Percentiles rank a stretch among this genome's conserved stretches.
Conservation (phyloP, 2,113 vertebrate genomes). For the Odobenus rosmarus region DNA sequence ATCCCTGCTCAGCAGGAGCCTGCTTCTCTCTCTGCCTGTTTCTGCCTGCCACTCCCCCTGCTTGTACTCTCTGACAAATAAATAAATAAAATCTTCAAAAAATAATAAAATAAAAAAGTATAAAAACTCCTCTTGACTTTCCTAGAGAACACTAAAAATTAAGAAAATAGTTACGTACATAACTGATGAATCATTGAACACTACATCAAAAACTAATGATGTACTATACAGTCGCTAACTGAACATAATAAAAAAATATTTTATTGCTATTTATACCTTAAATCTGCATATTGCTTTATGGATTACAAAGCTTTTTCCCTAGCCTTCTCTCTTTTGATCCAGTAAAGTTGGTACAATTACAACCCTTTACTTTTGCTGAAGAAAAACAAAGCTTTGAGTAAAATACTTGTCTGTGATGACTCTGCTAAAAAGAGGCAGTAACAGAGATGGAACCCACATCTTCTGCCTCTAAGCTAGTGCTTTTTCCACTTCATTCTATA, state of each 20-base stretch:
- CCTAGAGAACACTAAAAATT: not conserved
- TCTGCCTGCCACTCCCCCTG: no score
- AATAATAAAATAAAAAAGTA: not conserved
- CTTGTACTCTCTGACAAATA: no score
- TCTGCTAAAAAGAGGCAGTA: conserved; percentile 10
- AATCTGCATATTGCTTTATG: not conserved
- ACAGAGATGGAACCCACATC: not conserved
- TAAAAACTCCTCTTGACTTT: conserved; percentile 22
- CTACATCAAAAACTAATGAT: no score
- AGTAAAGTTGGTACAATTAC: conserved; percentile 20
- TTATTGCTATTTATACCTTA: not conserved
- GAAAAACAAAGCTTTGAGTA: not conserved
- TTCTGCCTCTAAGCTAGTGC: not conserved
- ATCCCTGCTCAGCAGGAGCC: no score
- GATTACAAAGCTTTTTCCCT: conserved; percentile 1
- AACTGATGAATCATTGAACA: no score
- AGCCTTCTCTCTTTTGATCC: conserved; percentile 27
- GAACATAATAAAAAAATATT: not conserved
- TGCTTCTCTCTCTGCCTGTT: no score
- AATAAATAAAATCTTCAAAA: no score
- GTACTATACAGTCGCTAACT: no score
- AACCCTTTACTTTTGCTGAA: not conserved
- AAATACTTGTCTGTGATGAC: not conserved
- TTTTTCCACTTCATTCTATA: not conserved
- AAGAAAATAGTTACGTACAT: not conserved